Conservation (phyloP, 1,140 invertebrate genomes). For the Planococcus citri region DNA sequence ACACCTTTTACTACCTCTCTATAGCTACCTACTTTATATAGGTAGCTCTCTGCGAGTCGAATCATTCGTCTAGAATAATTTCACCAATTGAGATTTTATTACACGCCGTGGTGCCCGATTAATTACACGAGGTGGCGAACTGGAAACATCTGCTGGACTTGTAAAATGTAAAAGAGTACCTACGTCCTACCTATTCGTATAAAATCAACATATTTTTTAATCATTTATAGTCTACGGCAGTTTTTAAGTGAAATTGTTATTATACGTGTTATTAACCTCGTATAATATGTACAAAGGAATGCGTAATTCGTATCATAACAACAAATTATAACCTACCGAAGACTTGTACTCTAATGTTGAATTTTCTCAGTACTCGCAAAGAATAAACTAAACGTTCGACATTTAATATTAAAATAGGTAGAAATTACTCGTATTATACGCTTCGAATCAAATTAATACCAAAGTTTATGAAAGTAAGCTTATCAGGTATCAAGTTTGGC, state of each 20-base stretch:
- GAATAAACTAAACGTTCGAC: not conserved
- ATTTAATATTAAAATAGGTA: no score
- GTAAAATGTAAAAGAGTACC: no score
- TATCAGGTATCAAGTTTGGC: not conserved
- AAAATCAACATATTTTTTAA: not conserved
- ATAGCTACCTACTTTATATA: no score
- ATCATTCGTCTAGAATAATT: not conserved
- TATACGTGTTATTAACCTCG: not conserved
- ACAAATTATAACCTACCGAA: not conserved
- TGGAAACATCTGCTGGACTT: not conserved
- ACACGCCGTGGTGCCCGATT: not conserved
- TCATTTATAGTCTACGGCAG: not conserved
- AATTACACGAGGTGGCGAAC: no score
- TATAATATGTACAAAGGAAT: not conserved
- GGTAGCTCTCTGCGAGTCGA: no score
- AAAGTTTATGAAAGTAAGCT: not conserved
- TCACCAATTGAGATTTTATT: not conserved
- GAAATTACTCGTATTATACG: no score
- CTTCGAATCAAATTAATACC: not conserved
- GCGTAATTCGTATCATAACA: not conserved
- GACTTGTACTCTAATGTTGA: not conserved
- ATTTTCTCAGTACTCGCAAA: not conserved
- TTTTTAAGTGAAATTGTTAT: not conserved
- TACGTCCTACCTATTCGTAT: no score
- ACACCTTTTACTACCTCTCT: no score